These are phyloP conservation scores for Corynorhinus townsendii DNA, from an alignment of 2,113 vertebrate species.

Conservation along the genomic window DNA sequence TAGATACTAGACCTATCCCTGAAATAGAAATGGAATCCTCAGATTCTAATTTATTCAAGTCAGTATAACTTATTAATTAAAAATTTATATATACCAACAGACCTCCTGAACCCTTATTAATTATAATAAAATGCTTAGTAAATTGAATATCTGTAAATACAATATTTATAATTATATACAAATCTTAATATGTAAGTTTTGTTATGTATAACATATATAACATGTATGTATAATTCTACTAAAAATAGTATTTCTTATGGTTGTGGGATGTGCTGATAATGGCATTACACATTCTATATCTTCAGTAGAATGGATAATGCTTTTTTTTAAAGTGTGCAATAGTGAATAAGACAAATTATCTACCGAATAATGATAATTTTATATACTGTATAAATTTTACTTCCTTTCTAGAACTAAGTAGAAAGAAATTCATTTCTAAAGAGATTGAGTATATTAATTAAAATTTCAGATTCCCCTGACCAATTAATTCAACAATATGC, in stretches of 20 bases:
- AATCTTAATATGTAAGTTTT: not conserved
- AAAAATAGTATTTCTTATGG: not conserved
- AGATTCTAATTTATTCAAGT: not conserved
- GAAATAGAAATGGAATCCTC: not conserved
- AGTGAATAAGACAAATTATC: conserved; percentile 62
- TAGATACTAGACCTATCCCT: not conserved
- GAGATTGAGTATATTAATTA: conserved; percentile 69
- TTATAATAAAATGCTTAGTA: not conserved
- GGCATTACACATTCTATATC: not conserved
- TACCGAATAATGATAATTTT: conserved; percentile 43
- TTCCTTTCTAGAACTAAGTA: conserved; percentile 19
- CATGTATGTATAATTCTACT: not conserved
- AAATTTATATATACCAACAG: not conserved
- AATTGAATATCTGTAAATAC: not conserved
- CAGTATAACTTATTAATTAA: not conserved
- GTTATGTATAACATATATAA: not conserved
- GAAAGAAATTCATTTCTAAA: conserved; percentile 61
- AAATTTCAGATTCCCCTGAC: conserved; percentile 65
- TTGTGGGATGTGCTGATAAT: not conserved
- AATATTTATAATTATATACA: not conserved
- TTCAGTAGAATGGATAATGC: conserved; percentile 32
- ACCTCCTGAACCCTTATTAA: not conserved
- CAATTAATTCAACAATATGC: conserved; percentile 64
- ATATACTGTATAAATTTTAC: conserved; percentile 22
- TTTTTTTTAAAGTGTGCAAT: conserved; percentile 29